Conservation (phyloP, 2,888 invertebrate genomes). For the Andrena praecox region DNA sequence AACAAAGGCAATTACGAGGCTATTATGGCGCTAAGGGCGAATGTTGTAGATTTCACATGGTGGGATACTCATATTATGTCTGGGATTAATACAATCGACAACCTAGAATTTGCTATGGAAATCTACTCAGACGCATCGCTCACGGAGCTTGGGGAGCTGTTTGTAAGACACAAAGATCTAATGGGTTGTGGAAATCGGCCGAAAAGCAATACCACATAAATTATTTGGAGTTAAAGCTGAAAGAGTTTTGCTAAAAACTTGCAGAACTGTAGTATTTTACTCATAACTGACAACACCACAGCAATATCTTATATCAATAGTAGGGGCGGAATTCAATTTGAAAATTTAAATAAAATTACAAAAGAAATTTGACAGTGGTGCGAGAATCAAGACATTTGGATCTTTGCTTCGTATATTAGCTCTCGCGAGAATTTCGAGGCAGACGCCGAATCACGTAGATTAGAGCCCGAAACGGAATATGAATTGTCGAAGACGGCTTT, state of each 20-base stretch:
- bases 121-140: constrained; percentile 20
- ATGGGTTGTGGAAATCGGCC: constrained; percentile 13
- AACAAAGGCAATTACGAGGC: neutral
- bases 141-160: constrained; percentile 4
- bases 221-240: constrained; percentile 5
- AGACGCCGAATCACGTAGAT: constrained; percentile 18
- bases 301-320: neutral
- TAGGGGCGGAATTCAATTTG: no score
- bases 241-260: constrained; percentile 13
- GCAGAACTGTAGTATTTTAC: constrained; percentile 7
- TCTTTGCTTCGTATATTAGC: neutral
- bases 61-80: neutral
- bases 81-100: neutral
- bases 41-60: neutral
- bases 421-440: constrained; percentile 16
- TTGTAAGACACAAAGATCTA: neutral
- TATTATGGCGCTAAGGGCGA: neutral
- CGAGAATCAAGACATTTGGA: neutral
- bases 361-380: constrained; percentile 36
- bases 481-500: neutral
- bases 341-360: neutral
- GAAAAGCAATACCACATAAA: constrained; percentile 18
- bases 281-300: constrained; percentile 26
- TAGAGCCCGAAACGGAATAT: constrained; percentile 21
- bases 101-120: neutral